A percentile compares a stretch with the other conserved stretches of the same genome.
Conservation (phyloP, 1,140 invertebrate species). For the Tyrophagus putrescentiae region DNA sequence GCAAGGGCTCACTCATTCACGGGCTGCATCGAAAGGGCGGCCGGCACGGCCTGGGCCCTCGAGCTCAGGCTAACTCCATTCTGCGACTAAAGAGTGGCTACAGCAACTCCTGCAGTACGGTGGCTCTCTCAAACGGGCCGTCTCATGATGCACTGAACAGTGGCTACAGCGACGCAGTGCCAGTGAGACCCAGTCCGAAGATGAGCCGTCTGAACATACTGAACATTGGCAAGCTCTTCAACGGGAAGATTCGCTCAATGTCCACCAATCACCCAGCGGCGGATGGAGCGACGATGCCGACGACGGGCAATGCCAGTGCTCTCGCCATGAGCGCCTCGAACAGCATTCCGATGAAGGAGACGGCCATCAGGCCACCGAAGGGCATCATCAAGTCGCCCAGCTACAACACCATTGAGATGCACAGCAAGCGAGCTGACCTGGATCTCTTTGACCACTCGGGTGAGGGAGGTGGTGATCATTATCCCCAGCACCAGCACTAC, state of each 20-base stretch:
- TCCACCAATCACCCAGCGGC: slow-evolving; percentile 3
- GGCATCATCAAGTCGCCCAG: slow-evolving; percentile 4
- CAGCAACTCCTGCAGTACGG: slow-evolving; percentile 9
- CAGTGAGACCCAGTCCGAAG: too few species aligned
- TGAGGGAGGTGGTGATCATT: too few species aligned
- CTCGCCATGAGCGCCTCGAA: too few species aligned
- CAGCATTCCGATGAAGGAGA: not conserved
- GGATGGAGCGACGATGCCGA: not conserved
- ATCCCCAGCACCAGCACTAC: too few species aligned
- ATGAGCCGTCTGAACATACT: not conserved
- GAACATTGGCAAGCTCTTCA: slow-evolving; percentile 10
- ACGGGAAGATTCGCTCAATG: slow-evolving; percentile 1
- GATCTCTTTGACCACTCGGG: too few species aligned
- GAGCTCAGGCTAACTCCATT: not conserved
- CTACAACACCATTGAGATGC: slow-evolving; percentile 4
- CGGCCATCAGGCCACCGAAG: not conserved
- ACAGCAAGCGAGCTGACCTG: not conserved
- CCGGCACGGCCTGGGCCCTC: not conserved
- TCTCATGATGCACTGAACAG: too few species aligned
- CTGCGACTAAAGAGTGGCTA: not conserved
- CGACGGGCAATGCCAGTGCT: too few species aligned
- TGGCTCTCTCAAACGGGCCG: not conserved
- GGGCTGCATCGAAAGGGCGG: not conserved
- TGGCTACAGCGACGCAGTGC: too few species aligned
- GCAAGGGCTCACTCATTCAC: slow-evolving; percentile 15